Evolutionary conservation across 2,888 invertebrate genomes (phyloP), one percentile per base, ranked within the genome.

Genomic region (Escarpia spicata): DNA sequence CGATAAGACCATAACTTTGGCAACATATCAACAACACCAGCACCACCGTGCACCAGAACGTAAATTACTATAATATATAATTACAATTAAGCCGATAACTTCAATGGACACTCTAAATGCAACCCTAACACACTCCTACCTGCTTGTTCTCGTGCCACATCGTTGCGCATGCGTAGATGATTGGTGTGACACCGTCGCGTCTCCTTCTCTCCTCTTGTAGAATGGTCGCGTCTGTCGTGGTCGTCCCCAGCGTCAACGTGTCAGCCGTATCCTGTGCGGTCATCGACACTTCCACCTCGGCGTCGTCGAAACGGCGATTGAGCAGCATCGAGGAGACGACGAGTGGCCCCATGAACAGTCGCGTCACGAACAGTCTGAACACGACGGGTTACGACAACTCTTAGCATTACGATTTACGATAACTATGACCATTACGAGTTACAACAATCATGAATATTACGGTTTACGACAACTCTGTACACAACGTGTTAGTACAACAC

Each of bases 251-350:
- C 19, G 75, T 75, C 6, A 75, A 75, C 19, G 75, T 75, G 75
- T 75, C 75, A 19, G 75, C 19, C 75, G 19, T 75, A 26, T 75
- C 75, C 1, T 75, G 75, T n/a, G 15, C 75, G 19, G 75, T 75
- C 0, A n/a, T 3, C 26, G 75, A 75, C 91, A 91, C 91, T 43
- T 43, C 26, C 91, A 92, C 91, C 91, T 95, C 95, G 95, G 98
- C 98, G 96, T 99, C 99, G 95, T 99, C 98, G 93, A 99, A 97
- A 95, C 98, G 95, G 94, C 99, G 97, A 96, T 99, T 99, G 94
- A 99, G 97, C 4, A 98, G 98, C 97, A 99, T 97, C 26, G 99
- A 99, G 97, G 99, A 99, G 96, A 99, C 99, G 94, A 99, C 98
- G 75, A 99, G 97, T 43, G 99, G 96, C 0, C 98, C 98, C 95